These are phyloP conservation scores for Nemotelus pantherinus DNA, from an alignment of 2,888 invertebrate species.

Conservation along the genomic window DNA sequence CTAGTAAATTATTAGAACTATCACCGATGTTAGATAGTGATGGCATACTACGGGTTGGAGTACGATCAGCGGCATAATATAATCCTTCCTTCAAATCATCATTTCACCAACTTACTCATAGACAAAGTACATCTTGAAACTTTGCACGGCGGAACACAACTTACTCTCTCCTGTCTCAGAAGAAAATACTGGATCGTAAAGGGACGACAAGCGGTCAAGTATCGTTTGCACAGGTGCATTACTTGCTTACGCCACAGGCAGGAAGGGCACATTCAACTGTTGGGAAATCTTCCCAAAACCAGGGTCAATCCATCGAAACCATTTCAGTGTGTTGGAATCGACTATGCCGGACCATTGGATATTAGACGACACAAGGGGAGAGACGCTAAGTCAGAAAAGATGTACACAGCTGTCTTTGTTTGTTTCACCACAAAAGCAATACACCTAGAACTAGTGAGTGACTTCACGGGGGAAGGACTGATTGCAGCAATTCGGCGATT, in stretches of 20 bases:
- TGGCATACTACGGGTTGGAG: constrained; percentile 53
- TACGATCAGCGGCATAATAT: constrained; percentile 53
- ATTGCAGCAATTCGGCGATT: constrained; percentile 46
- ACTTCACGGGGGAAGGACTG: constrained; percentile 3
- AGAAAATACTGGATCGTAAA: constrained; percentile 49
- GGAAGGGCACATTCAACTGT: not conserved
- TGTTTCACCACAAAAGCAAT: constrained; percentile 48
- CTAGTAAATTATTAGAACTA: constrained; percentile 37
- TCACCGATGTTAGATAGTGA: constrained; percentile 51
- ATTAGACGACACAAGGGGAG: not conserved
- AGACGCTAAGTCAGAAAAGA: not conserved
- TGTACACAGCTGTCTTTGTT: constrained; percentile 27
- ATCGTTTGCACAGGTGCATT: constrained; percentile 46
- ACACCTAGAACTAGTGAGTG: constrained; percentile 50
- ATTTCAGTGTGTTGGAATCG: not conserved
- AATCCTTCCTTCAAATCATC: constrained; percentile 50
- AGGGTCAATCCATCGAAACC: too few relatives aligned
- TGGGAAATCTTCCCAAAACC: not conserved
- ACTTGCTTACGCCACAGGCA: constrained; percentile 47
- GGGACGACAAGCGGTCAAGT: constrained; percentile 44
- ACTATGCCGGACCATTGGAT: constrained; percentile 1
- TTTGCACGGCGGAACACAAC: constrained; percentile 45
- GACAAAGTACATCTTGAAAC: constrained; percentile 38
- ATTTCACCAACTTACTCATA: constrained; percentile 37
- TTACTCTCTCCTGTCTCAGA: constrained; percentile 42